Evolutionary conservation across 2,797 vertebrate species (phyloP).

Genomic region (Rhadinocentrus ornatus): DNA sequence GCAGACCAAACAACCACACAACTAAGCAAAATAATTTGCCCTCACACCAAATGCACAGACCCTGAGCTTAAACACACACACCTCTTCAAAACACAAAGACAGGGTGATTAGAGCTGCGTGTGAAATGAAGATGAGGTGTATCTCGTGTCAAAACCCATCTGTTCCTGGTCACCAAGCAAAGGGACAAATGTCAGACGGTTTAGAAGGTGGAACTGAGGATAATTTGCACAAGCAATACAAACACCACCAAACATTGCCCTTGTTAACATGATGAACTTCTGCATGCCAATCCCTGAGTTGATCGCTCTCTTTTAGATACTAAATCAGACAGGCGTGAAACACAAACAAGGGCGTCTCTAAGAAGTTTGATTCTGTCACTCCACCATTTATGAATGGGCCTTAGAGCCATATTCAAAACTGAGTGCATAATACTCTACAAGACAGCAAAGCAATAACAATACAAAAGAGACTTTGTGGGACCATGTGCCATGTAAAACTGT

Average conservation of each 20-base stretch:
- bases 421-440: slow-evolving; percentile 39
- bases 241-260: slow-evolving; percentile 15
- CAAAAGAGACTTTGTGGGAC: slow-evolving; percentile 60
- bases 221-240: slow-evolving; percentile 27
- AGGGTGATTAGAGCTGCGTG: slow-evolving; percentile 54
- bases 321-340: slow-evolving; percentile 46
- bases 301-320: slow-evolving; percentile 27
- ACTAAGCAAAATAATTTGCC: slow-evolving; percentile 29
- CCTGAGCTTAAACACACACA: slow-evolving; percentile 37
- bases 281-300: slow-evolving; percentile 33
- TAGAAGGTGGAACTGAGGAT: slow-evolving; percentile 12
- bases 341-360: slow-evolving; percentile 33
- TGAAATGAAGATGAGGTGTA: slow-evolving; percentile 57
- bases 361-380: slow-evolving; percentile 21
- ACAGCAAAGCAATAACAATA: slow-evolving; percentile 36
- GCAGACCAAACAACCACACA: slow-evolving; percentile 27
- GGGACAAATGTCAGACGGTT: slow-evolving; percentile 9
- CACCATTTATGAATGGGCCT: slow-evolving; percentile 22
- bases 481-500: slow-evolving; percentile 9
- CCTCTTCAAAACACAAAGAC: slow-evolving; percentile 51
- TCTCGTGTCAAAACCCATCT: slow-evolving; percentile 67
- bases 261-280: neutral
- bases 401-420: slow-evolving; percentile 39
- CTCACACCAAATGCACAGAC: slow-evolving; percentile 21
- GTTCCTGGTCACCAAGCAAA: slow-evolving; percentile 50